Base-by-base conservation (phyloP, 1,140 invertebrate genomes). In the Drosophila mojavensis region DNA sequence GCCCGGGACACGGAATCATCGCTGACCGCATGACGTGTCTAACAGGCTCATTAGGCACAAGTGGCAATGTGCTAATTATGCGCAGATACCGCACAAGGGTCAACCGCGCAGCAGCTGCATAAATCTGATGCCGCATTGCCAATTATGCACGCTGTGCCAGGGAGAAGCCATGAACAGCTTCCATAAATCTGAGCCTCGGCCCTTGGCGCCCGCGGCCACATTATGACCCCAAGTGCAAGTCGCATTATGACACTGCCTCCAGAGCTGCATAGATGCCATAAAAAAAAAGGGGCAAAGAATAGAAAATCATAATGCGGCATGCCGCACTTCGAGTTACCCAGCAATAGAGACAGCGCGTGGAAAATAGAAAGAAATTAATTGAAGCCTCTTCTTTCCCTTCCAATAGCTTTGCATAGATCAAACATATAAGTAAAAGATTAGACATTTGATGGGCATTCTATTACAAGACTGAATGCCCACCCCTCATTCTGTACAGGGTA, bases 51-150 rank as follows among this genome's bases (percentile, higher is more conserved):
- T 91, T 91, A 86, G 83, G 67, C 80, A 70, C 83, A 91, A 91
- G 88, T 91, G 88, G 78, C 78, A 84, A 82, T 90, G 89, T 72
- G 83, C 89, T 91, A 91, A 91, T 91, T 91, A 83, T 80, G 78
- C 78, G 73, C 67, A 65, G 54, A 53, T 56, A 62, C 56, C 75
- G 47, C 30, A 56, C 10, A 39, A 61, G 58, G 61, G 50, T 65
- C 53, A 71, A 54, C 62, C 51, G 73, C 45, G 33, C 56, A 28
- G 39, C 24, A 53, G 67, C 60, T 71, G 81, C 75, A 85, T 85
- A 78, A 85, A 81, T 88, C 84, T 80, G 50, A 65, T 48, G 68
- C 68, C 68, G 68, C 79, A 86, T 81, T 79, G 79, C 84, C 84
- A 89, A 89, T 89, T 89, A 89, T 89, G 84, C 84, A 83, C 77